A percentile compares a stretch with the other conserved stretches of the same genome.
Conservation (phyloP, 1,140 invertebrate genomes). For the Dendroctonus ponderosae region DNA sequence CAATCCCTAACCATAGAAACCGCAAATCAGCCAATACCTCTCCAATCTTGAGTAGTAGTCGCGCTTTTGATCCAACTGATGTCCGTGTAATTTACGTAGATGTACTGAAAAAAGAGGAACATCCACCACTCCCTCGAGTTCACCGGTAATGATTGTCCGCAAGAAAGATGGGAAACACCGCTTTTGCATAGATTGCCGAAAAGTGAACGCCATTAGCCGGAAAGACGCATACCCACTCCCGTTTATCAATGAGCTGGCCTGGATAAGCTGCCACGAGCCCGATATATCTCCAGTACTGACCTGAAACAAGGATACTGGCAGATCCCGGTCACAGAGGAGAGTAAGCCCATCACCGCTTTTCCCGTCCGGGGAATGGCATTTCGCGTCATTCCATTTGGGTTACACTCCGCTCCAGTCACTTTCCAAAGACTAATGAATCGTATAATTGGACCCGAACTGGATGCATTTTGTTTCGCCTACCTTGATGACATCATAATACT, state of each 20-base stretch:
- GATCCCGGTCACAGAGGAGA: conserved; percentile 40
- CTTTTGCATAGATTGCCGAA: conserved; percentile 29
- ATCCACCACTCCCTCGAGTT: conserved; percentile 38
- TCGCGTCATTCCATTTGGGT: too few species aligned
- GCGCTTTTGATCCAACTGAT: too few species aligned
- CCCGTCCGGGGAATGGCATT: conserved; percentile 37
- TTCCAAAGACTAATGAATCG: too few species aligned
- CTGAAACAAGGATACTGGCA: conserved; percentile 45
- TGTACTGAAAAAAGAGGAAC: too few species aligned
- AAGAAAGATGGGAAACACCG: conserved; percentile 28
- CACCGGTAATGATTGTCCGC: conserved; percentile 15
- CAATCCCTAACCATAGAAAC: too few species aligned
- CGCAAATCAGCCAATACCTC: too few species aligned
- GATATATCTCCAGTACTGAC: conserved; percentile 43
- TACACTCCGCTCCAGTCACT: too few species aligned
- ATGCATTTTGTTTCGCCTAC: background rate
- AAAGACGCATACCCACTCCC: conserved; percentile 38
- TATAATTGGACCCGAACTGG: too few species aligned
- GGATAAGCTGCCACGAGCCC: conserved; percentile 42
- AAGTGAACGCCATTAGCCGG: conserved; percentile 29
- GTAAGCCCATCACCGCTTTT: conserved; percentile 52
- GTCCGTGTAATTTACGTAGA: too few species aligned
- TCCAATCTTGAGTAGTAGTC: too few species aligned
- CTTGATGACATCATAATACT: too few species aligned
- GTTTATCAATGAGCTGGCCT: conserved; percentile 31